Conservation (phyloP, 2,797 vertebrate genomes). For the Lagocephalus sceleratus region DNA sequence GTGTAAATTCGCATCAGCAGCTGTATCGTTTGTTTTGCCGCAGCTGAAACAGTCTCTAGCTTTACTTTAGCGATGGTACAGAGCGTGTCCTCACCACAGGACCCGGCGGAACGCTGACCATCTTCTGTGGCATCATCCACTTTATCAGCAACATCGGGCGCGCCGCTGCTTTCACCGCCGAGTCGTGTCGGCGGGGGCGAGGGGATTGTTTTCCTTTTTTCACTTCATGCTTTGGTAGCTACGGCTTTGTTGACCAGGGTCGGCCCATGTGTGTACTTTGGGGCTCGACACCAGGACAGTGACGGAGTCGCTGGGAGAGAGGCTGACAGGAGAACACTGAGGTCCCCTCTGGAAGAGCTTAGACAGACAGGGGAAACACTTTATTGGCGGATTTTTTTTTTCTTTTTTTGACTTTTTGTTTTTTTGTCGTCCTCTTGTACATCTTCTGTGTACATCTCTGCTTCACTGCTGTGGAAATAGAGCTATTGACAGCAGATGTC, state of each 20-base stretch:
- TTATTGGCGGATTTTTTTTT: conserved; percentile 41
- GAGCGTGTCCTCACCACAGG: conserved; percentile 4
- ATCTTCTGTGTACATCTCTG: not conserved
- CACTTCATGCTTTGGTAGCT: conserved; percentile 68
- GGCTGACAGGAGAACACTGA: conserved; percentile 68
- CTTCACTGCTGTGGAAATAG: too few species aligned
- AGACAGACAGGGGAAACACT: conserved; percentile 36
- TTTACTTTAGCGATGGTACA: conserved; percentile 11
- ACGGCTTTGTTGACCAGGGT: conserved; percentile 59
- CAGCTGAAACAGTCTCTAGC: conserved; percentile 18
- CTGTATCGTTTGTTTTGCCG: conserved; percentile 38
- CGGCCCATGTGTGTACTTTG: conserved; percentile 57
- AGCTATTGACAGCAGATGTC: too few species aligned
- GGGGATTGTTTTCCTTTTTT: conserved; percentile 50
- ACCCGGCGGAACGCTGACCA: conserved; percentile 65
- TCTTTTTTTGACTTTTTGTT: too few species aligned
- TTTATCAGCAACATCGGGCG: conserved; percentile 60
- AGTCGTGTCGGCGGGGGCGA: not conserved
- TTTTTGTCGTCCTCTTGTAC: conserved; percentile 29
- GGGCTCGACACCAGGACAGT: conserved; percentile 55
- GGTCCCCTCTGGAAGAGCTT: conserved; percentile 53
- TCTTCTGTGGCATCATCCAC: conserved; percentile 41
- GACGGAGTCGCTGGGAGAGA: conserved; percentile 66
- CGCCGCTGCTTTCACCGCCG: conserved; percentile 26
- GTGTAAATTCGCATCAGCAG: conserved; percentile 19